Evolutionary conservation across 2,797 vertebrate genomes (phyloP).

Genomic region (Lutra lutra): DNA sequence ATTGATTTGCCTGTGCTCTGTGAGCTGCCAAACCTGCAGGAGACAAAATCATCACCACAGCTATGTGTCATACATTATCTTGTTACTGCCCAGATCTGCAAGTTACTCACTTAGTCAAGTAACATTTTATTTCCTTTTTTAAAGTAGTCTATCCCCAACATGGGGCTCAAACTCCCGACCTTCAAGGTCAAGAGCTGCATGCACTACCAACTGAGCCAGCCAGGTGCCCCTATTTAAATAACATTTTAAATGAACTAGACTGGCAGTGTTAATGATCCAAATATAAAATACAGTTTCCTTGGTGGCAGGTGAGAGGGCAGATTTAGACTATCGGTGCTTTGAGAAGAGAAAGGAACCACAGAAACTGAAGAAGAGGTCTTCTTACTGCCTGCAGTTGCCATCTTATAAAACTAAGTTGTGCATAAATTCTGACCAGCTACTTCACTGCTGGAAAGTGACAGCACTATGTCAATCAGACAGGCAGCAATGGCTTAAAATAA

Average conservation of each 20-base stretch:
- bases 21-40: conserved; percentile 94
- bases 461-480: background rate
- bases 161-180: background rate
- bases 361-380: background rate
- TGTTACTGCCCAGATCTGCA: background rate
- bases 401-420: background rate
- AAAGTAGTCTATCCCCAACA: background rate
- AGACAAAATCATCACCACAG: background rate
- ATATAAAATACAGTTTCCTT: conserved; percentile 1
- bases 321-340: background rate
- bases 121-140: background rate
- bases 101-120: conserved; percentile 12
- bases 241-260: background rate
- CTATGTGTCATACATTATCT: background rate
- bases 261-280: background rate
- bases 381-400: background rate
- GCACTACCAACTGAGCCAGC: background rate
- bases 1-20: conserved; percentile 90
- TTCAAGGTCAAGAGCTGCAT: background rate
- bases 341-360: background rate
- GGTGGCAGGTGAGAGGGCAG: background rate
- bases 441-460: conserved; percentile 20
- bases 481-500: conserved; percentile 34
- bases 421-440: conserved; percentile 32
- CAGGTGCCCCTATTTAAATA: background rate